phyloP scores from a whole-genome alignment of 2,113 vertebrate species.

The Recurvirostra avosetta region DNA sequence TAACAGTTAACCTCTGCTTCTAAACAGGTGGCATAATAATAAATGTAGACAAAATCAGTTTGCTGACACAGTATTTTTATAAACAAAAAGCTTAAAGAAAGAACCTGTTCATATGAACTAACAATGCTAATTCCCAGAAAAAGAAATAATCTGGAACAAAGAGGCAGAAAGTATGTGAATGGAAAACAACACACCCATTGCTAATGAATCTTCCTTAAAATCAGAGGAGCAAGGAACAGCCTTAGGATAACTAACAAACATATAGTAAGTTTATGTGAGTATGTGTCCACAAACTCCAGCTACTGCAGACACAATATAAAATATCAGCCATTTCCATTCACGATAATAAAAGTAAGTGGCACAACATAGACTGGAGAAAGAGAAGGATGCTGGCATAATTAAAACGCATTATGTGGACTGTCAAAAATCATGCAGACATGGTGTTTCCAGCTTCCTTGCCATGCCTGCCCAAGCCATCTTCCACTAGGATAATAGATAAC shows the following conservation, averaged over 20 bases:
- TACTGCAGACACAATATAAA: neutral
- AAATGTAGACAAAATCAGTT: neutral
- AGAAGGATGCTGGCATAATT: neutral
- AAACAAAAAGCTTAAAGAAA: neutral
- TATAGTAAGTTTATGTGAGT: neutral
- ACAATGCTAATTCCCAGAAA: neutral
- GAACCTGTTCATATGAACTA: neutral
- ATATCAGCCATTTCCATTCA: neutral
- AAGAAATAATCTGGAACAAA: neutral
- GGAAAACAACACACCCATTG: neutral
- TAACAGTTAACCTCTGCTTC: neutral
- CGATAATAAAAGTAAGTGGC: neutral
- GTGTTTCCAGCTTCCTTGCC: neutral
- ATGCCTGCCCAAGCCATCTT: neutral
- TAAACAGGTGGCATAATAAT: neutral
- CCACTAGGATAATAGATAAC: neutral
- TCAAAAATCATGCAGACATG: neutral
- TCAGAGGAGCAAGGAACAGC: neutral
- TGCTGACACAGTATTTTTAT: neutral
- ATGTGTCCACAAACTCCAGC: neutral
- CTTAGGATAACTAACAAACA: neutral
- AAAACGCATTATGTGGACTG: neutral
- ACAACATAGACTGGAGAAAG: neutral
- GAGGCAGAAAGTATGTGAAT: neutral
- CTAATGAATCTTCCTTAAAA: neutral